A percentile compares a stretch with the other conserved stretches of the same genome.
These are phyloP conservation scores for Lepidotrigona ventralis DNA, from an alignment of 1,140 invertebrate genomes.

Conservation along the genomic window DNA sequence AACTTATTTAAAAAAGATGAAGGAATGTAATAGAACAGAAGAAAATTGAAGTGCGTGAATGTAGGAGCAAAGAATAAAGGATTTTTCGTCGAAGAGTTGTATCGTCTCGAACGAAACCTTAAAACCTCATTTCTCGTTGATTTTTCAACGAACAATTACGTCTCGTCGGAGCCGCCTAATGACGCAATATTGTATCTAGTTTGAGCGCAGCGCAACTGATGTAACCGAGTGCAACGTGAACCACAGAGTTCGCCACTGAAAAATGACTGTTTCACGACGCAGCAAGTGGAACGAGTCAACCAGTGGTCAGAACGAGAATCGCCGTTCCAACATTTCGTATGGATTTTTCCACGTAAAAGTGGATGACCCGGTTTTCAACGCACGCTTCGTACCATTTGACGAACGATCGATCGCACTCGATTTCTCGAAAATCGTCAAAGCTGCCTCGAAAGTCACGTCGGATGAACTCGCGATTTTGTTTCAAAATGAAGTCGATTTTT, in stretches of 20 bases:
- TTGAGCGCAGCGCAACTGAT: not conserved
- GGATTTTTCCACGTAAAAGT: conserved; percentile 43
- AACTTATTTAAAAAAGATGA: not conserved
- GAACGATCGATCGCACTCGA: not conserved
- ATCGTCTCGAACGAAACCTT: not conserved
- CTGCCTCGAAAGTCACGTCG: not conserved
- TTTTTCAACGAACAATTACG: not conserved
- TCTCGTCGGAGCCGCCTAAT: not conserved
- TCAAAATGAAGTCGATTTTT: too few relatives aligned
- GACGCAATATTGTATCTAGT: not conserved
- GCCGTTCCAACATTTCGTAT: conserved; percentile 35
- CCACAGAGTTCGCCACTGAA: not conserved
- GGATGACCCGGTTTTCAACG: conserved; percentile 36
- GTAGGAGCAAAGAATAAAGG: too few relatives aligned
- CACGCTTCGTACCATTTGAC: conserved; percentile 38
- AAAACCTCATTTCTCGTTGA: not conserved
- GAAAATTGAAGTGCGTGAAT: not conserved
- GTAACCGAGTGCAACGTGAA: not conserved
- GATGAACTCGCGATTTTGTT: not conserved
- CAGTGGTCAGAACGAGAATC: conserved; percentile 23
- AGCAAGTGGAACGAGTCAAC: conserved; percentile 27
- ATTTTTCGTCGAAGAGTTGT: not conserved
- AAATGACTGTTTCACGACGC: not conserved
- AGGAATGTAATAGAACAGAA: not conserved
- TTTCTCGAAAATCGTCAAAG: not conserved